Conservation (phyloP, 2,888 invertebrate genomes). For the Dendrolimus houi region DNA sequence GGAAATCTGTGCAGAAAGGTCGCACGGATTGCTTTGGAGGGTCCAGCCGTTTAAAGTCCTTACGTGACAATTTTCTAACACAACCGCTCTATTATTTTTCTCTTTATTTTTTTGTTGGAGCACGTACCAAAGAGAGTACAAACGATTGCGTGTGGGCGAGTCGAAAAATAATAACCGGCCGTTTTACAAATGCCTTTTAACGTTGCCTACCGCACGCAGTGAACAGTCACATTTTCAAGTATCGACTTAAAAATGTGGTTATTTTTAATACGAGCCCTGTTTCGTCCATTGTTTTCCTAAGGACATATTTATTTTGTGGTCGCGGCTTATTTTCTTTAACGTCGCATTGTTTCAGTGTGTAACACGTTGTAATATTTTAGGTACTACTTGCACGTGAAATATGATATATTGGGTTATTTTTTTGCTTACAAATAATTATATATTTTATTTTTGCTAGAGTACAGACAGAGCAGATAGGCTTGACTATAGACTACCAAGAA, state of each 20-base stretch:
- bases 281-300: conserved; percentile 61
- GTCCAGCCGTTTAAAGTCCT: conserved; percentile 21
- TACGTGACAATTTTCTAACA: conserved; percentile 35
- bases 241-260: conserved; percentile 41
- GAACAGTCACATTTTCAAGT: conserved; percentile 59
- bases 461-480: too few relatives aligned
- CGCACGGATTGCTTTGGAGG: conserved; percentile 13
- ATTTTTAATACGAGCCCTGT: conserved; percentile 54
- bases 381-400: too few relatives aligned
- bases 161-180: conserved; percentile 51
- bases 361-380: conserved; percentile 16
- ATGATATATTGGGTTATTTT: too few relatives aligned
- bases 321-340: conserved; percentile 28
- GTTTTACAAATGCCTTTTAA: conserved; percentile 48
- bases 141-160: conserved; percentile 55
- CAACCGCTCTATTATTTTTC: conserved; percentile 29
- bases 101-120: conserved; percentile 34
- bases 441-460: too few relatives aligned
- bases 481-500: too few relatives aligned
- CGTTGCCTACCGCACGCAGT: conserved; percentile 61
- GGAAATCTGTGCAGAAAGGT: conserved; percentile 13
- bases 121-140: conserved; percentile 29
- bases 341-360: conserved; percentile 24
- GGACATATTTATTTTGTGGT: conserved; percentile 52
- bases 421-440: too few relatives aligned